phyloP scores from a whole-genome alignment of 1,140 invertebrate genomes.

The Ditylenchus dipsaci region DNA sequence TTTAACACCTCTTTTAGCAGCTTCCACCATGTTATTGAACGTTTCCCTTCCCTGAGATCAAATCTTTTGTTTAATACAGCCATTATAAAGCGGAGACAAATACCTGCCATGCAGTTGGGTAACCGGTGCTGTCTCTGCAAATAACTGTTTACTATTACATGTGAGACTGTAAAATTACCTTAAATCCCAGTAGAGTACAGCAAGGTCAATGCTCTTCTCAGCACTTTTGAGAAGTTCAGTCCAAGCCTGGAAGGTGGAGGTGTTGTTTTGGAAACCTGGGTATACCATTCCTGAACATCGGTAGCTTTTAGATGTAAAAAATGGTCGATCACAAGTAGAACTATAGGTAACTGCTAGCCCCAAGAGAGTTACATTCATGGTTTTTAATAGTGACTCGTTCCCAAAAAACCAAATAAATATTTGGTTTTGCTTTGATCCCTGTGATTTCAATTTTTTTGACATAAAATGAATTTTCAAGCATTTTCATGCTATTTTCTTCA shows the following conservation, averaged over 20 bases:
- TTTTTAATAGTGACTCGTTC: too few species aligned
- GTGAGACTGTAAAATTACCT: slow-evolving; percentile 9
- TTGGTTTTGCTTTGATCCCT: too few species aligned
- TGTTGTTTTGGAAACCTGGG: slow-evolving; percentile 10
- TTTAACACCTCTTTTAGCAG: slow-evolving; percentile 48
- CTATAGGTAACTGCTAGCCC: too few species aligned
- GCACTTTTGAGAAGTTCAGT: slow-evolving; percentile 40
- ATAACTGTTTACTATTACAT: neutral
- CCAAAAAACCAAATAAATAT: too few species aligned
- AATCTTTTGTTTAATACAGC: slow-evolving; percentile 3
- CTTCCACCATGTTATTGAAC: slow-evolving; percentile 35
- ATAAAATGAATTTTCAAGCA: too few species aligned
- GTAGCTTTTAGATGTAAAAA: too few species aligned
- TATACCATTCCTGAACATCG: slow-evolving; percentile 25
- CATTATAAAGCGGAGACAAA: slow-evolving; percentile 11
- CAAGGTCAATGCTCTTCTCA: slow-evolving; percentile 45
- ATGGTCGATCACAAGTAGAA: too few species aligned
- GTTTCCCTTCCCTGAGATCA: slow-evolving; percentile 39
- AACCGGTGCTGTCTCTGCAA: slow-evolving; percentile 12
- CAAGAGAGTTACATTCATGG: too few species aligned
- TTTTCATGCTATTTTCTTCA: too few species aligned
- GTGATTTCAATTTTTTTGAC: too few species aligned
- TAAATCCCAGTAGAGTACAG: slow-evolving; percentile 56
- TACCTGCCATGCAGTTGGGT: slow-evolving; percentile 43
- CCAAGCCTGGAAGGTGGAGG: slow-evolving; percentile 40